Percentiles rank a stretch among this genome's conserved stretches.
Evolutionary conservation across 2,113 vertebrate genomes (phyloP).

Genomic region (Telmatochromis sp.): DNA sequence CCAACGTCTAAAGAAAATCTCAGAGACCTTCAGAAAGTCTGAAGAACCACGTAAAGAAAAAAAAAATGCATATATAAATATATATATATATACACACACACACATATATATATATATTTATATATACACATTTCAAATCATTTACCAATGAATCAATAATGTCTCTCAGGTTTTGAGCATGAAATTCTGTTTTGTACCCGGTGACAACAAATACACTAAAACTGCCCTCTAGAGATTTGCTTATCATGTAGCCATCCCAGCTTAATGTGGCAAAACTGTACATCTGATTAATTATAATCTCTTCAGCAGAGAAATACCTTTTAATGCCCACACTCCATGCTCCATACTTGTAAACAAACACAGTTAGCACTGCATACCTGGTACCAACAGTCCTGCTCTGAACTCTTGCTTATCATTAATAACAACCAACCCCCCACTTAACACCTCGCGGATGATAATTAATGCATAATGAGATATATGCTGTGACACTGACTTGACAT

Average conservation of each 20-base stretch:
- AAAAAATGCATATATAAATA: too few species aligned
- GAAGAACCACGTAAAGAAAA: not conserved
- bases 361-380: not conserved
- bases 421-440: not conserved
- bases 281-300: not conserved
- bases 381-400: not conserved
- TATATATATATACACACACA: too few species aligned
- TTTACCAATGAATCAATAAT: not conserved
- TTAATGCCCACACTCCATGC: not conserved
- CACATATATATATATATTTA: too few species aligned
- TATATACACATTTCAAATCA: not conserved
- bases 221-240: not conserved
- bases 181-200: not conserved
- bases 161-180: not conserved
- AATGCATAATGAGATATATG: constrained; percentile 32
- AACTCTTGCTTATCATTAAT: constrained; percentile 4
- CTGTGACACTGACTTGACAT: constrained; percentile 37
- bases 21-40: not conserved
- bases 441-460: constrained; percentile 1
- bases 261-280: not conserved
- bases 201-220: not conserved
- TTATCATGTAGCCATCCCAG: not conserved
- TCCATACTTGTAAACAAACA: not conserved
- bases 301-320: not conserved
- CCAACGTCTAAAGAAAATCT: not conserved